Percentiles rank a stretch among this genome's conserved stretches.
These are phyloP conservation scores for Copidosoma floridanum DNA, from an alignment of 1,140 invertebrate species.

Conservation along the genomic window DNA sequence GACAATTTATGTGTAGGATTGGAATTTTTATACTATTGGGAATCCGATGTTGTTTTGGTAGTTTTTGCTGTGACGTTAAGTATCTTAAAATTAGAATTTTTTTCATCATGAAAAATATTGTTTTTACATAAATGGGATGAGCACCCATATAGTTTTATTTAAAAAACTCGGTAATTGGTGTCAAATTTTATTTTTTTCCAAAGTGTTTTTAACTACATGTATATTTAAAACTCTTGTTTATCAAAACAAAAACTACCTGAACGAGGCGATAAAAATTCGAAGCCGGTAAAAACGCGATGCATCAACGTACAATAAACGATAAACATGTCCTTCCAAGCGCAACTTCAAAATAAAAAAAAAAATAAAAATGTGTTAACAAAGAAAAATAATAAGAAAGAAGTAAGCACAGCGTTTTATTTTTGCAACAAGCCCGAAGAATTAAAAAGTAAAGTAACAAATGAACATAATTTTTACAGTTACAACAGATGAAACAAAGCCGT, in stretches of 20 bases:
- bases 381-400: constrained; percentile 1
- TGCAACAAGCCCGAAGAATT: constrained; percentile 25
- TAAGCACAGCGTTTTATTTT: constrained; percentile 26
- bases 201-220: too few species aligned
- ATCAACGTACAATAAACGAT: constrained; percentile 48
- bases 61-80: constrained; percentile 8
- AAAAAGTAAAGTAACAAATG: too few species aligned
- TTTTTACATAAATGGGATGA: too few species aligned
- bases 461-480: constrained; percentile 24
- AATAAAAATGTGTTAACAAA: constrained; percentile 46
- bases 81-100: too few species aligned
- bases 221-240: too few species aligned
- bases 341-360: constrained; percentile 51
- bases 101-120: too few species aligned
- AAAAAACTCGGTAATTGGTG: too few species aligned
- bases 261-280: too few species aligned
- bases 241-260: constrained; percentile 16
- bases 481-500: constrained; percentile 11
- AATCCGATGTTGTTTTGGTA: constrained; percentile 1
- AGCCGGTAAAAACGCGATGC: constrained; percentile 37
- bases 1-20: neutral
- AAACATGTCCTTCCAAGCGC: constrained; percentile 53
- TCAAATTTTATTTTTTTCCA: too few species aligned
- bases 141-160: too few species aligned
- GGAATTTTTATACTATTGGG: neutral